Evolutionary conservation across 2,888 invertebrate species (phyloP), one percentile per base, ranked within the genome.

Genomic region (Noctua comes): DNA sequence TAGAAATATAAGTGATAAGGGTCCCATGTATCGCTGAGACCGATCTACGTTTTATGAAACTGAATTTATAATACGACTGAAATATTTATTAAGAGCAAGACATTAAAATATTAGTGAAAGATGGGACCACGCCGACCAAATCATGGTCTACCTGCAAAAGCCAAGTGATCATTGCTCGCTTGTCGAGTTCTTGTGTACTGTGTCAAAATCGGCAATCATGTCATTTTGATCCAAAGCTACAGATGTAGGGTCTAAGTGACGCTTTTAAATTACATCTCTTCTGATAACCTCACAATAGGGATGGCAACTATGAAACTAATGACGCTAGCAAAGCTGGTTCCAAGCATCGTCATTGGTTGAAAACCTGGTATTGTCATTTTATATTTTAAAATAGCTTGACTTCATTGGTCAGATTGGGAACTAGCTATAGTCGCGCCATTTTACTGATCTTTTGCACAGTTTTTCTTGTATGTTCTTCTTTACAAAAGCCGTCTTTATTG

Each of bases 41-140:
- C 82, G 79, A 87, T 88, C 87, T 84, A 64, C 82, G 31, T 85
- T 81, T 78, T 81, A 85, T 78, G 85, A 84, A 76, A 86, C 65
- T 65, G 57, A 86, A 76, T 82, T 72, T 59, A 73, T 82, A 77
- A 74, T 68, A 57, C 59, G 21, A 68, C 40, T 16, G n/a, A 65
- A n/a, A n/a, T 24, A 65, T 40, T 65, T 36, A 64, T 65, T 65
- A 40, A 40, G 40, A 13, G 11, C 24, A 65, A 40, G 65, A 40
- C 1, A 2, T 65, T 40, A 27, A 59, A 27, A 59, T 59, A 27
- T 27, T 27, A 5, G 27, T 1, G 16, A 16, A 2, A 59, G 27
- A 46, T 13, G 46, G 46, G 46, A 46, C 46, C 11, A 16, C 24
- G 16, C 6, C 13, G 59, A 6, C 16, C 1, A 7, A 27, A 16